Evolutionary conservation across 2,888 invertebrate species (phyloP).

Genomic region (Octonoba sinensis): DNA sequence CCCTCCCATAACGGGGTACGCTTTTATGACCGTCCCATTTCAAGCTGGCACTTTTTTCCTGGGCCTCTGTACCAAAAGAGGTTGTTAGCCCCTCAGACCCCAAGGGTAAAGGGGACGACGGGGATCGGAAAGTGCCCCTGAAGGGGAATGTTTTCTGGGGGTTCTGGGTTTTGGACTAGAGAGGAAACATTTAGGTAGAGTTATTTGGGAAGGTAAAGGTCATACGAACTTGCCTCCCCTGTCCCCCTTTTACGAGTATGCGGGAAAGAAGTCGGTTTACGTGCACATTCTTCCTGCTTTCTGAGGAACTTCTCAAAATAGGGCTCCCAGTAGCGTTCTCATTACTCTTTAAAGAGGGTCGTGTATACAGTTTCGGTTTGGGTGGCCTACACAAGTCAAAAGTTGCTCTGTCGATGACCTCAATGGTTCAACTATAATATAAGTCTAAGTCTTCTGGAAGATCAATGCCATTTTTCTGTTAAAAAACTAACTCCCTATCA

Average conservation of each 20-base stretch:
- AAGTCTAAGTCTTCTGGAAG: too few species aligned
- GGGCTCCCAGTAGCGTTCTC: too few species aligned
- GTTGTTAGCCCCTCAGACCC: slow-evolving; percentile 42
- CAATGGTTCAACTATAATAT: too few species aligned
- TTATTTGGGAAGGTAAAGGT: slow-evolving; percentile 28
- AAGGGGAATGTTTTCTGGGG: slow-evolving; percentile 13
- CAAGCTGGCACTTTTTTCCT: background rate
- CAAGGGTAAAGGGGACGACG: slow-evolving; percentile 50
- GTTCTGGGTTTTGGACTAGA: background rate
- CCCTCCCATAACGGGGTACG: slow-evolving; percentile 28
- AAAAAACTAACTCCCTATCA: too few species aligned
- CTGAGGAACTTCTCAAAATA: too few species aligned
- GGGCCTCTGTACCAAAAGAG: slow-evolving; percentile 27
- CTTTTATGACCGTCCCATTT: slow-evolving; percentile 35
- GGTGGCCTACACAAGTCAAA: too few species aligned
- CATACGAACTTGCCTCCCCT: slow-evolving; percentile 9
- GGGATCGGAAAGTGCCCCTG: background rate
- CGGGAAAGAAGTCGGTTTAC: background rate
- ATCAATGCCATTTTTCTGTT: too few species aligned
- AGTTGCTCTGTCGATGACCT: too few species aligned
- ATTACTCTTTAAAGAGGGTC: too few species aligned
- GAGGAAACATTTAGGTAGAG: slow-evolving; percentile 4
- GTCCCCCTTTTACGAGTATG: background rate
- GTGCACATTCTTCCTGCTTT: too few species aligned
- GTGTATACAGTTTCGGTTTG: too few species aligned